Base-by-base conservation (phyloP, 2,113 vertebrate species). In the Python bivittatus region DNA sequence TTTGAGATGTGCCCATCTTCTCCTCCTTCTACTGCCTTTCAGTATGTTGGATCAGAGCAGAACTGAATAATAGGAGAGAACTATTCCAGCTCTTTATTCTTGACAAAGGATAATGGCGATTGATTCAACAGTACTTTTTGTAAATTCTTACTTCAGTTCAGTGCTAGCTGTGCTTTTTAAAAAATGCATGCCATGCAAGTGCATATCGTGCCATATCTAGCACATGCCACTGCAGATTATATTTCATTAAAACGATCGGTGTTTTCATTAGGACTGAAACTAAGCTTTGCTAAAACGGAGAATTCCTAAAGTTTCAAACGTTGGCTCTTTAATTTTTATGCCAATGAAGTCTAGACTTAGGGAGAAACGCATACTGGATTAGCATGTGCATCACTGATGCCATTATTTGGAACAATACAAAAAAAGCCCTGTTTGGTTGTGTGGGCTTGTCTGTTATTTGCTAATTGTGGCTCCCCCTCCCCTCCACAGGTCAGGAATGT, bases 401-500 rank as follows among this genome's bases (percentile, higher is more conserved):
- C 79, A 91, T 33, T 44, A 84, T 91, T 60, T 52, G 57, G 90
- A 48, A 85, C 54, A 91, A 48, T 84, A 60, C 54, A 53, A 22
- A 48, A 84, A 85, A 85, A 61, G n/a, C 17, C n/a, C 38, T 60
- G 38, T 90, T 90, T 58, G 56, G 79, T 85, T 91, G 83, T 17
- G n/a, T 48, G 20, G 90, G 79, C 83, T 91, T 91, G 83, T 85
- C 56, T 52, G 56, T 85, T 85, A 29, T 48, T 84, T 52, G 42
- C 56, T 20, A 91, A 25, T 52, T 60, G 38, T 85, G 57, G 90
- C 61, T 91, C 27, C 33, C 79, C 68, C n/a, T 72, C n/a, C n/a
- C 68, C 5, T 72, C 42, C 90, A 85, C 25, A 61, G 90, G 79
- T 91, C 56, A 85, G 42, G 79, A 91, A 85, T 85, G 83, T 33